A percentile compares a stretch with the other conserved stretches of the same genome.
phyloP scores from a whole-genome alignment of 2,888 invertebrate species.

The Sclerodermus sp. region DNA sequence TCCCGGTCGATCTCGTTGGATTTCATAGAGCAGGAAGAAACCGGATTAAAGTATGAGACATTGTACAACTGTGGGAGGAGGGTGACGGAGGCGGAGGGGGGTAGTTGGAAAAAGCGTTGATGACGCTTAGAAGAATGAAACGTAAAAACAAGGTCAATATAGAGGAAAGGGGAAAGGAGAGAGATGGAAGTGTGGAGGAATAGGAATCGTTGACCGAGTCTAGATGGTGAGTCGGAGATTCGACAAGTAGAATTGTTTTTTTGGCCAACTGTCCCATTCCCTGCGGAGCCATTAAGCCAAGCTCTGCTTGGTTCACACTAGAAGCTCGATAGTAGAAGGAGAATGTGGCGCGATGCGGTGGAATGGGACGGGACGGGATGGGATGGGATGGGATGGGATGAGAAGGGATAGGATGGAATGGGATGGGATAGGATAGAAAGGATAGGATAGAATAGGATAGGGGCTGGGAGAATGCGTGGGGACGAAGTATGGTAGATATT shows the following conservation, averaged over 20 bases:
- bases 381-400: slow-evolving; percentile 12
- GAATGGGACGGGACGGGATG: slow-evolving; percentile 13
- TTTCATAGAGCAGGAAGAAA: too few relatives aligned
- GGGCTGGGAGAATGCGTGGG: slow-evolving; percentile 3
- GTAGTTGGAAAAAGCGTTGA: too few relatives aligned
- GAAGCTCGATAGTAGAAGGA: slow-evolving; percentile 1
- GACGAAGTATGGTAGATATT: background rate
- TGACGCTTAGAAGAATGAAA: background rate
- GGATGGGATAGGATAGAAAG: background rate
- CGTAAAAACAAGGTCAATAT: slow-evolving; percentile 1
- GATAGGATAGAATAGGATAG: slow-evolving; percentile 20
- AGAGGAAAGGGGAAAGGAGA: background rate
- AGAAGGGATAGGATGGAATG: slow-evolving; percentile 6
- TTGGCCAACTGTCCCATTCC: slow-evolving; percentile 27
- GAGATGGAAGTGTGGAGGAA: slow-evolving; percentile 8
- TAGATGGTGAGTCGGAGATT: slow-evolving; percentile 15
- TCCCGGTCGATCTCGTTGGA: too few relatives aligned
- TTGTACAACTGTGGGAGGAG: too few relatives aligned
- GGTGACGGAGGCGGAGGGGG: too few relatives aligned
- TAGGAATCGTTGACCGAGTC: slow-evolving; percentile 31
- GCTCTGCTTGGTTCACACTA: slow-evolving; percentile 13
- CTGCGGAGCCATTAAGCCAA: slow-evolving; percentile 36
- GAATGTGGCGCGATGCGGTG: too few relatives aligned
- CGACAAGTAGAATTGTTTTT: slow-evolving; percentile 35
- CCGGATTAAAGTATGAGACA: too few relatives aligned